Base-by-base conservation (phyloP, 2,797 vertebrate species). In the Enteromius radiatus region DNA sequence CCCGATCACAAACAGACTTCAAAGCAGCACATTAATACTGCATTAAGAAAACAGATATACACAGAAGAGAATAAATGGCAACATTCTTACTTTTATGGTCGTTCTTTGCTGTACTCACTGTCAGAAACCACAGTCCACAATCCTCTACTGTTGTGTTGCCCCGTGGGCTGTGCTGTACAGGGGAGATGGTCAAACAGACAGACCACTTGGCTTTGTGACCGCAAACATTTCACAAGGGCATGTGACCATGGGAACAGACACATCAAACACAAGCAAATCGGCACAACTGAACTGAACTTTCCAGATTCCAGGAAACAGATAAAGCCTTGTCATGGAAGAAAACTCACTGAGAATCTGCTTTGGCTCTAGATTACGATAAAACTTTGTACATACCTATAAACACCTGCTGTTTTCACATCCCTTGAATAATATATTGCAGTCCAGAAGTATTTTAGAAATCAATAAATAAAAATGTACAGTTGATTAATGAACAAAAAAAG, bases 211-310 rank as follows among this genome's bases (percentile, higher is more conserved):
- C 65, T 63, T 33, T 80, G 70, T 64, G 79, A 89, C 84, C 43
- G 91, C 91, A 94, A 94, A 93, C 92, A 94, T 94, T 91, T 92
- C 92, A 93, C 92, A 91, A 90, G 88, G 67, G 87, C 93, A 93
- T 91, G 89, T 89, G 92, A 74, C 84, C 91, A 90, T 93, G 90
- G 90, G 91, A 94, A 94, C 92, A 93, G 52, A 77, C 74, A 83
- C 81, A 83, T 92, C 91, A 81, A 83, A 79, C 70, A 75, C 54
- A 68, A 75, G 78, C 63, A 47, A 74, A 64, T 65, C 45, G 1
- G 21, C 59, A 64, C 63, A 80, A 74, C 70, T 67, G 43, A 59
- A 47, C 73, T 61, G 15, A 56, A 52, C 33, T 74, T 49, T 73
- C 45, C 64, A 63, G 65, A 82, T 52, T 73, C 81, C 84, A 43